Percentiles rank a stretch among this genome's conserved stretches.
These are phyloP conservation scores for Tylochromis polylepis DNA, from an alignment of 2,113 vertebrate species.

Conservation along the genomic window DNA sequence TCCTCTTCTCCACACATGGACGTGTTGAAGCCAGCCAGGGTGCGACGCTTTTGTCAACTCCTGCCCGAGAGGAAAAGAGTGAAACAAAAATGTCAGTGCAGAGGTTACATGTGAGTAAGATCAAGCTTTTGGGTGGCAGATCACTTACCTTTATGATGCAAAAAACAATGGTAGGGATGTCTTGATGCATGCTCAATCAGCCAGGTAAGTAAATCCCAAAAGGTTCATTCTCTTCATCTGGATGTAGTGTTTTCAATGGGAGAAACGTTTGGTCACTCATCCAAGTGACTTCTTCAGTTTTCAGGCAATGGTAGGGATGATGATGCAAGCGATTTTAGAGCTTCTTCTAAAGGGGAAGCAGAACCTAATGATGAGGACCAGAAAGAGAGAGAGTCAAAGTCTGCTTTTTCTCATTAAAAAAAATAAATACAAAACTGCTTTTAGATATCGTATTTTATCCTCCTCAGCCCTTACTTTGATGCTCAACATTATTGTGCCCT, in stretches of 20 bases:
- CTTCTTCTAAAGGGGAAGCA: background rate
- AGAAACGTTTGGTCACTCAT: no score
- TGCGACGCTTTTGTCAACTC: constrained; percentile 17
- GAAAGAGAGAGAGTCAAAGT: background rate
- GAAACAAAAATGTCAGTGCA: background rate
- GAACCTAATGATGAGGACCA: background rate
- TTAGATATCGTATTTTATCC: background rate
- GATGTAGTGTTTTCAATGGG: no score
- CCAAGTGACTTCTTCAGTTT: no score
- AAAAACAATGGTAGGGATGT: constrained; percentile 34
- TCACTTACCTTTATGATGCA: constrained; percentile 62
- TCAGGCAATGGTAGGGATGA: constrained; percentile 13
- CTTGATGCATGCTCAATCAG: no score
- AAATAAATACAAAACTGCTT: background rate
- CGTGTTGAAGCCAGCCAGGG: constrained; percentile 25
- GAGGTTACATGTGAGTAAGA: background rate
- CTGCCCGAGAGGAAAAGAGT: background rate
- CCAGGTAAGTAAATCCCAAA: no score
- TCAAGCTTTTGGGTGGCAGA: background rate
- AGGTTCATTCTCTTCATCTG: no score
- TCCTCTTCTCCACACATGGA: constrained; percentile 39
- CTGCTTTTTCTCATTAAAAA: background rate
- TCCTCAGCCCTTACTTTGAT: constrained; percentile 46
- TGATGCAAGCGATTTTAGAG: background rate
- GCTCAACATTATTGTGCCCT: constrained; percentile 62